Conservation (phyloP, 2,113 vertebrate species). For the Festucalex cinctus region DNA sequence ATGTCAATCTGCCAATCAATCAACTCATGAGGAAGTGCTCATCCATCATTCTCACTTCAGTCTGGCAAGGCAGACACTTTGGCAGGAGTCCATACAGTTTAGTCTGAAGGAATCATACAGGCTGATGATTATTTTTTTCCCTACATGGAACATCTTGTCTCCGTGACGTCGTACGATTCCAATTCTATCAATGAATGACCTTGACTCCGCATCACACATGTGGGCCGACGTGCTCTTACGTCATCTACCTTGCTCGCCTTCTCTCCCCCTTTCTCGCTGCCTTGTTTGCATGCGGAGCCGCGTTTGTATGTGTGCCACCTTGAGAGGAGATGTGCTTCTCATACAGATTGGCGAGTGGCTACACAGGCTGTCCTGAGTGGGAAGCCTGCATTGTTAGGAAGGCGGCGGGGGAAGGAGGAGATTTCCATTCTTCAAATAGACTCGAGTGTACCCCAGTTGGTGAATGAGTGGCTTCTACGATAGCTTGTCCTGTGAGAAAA, state of each 20-base stretch:
- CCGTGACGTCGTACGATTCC: not conserved
- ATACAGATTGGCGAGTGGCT: constrained; percentile 9
- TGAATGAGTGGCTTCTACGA: too few relatives aligned
- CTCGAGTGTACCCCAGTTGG: not conserved
- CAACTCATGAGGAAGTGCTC: constrained; percentile 48
- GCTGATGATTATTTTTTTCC: not conserved
- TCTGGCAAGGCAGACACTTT: constrained; percentile 12
- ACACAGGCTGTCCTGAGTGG: constrained; percentile 13
- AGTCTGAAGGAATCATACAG: not conserved
- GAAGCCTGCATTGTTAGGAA: constrained; percentile 1
- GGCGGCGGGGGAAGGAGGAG: not conserved
- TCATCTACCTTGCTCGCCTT: constrained; percentile 20
- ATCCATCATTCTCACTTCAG: not conserved
- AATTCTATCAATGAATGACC: constrained; percentile 64
- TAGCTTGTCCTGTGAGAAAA: too few relatives aligned
- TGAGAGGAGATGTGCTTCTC: constrained; percentile 26
- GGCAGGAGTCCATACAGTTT: constrained; percentile 34
- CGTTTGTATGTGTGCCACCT: constrained; percentile 22
- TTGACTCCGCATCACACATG: constrained; percentile 57
- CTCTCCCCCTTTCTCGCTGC: not conserved
- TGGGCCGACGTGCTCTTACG: constrained; percentile 55
- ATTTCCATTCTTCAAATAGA: not conserved
- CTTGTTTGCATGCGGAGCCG: constrained; percentile 11
- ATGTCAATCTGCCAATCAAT: constrained; percentile 28
- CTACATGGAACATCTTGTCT: not conserved